Evolutionary conservation across 2,113 vertebrate genomes (phyloP).

Genomic region (Indicator maculatus): DNA sequence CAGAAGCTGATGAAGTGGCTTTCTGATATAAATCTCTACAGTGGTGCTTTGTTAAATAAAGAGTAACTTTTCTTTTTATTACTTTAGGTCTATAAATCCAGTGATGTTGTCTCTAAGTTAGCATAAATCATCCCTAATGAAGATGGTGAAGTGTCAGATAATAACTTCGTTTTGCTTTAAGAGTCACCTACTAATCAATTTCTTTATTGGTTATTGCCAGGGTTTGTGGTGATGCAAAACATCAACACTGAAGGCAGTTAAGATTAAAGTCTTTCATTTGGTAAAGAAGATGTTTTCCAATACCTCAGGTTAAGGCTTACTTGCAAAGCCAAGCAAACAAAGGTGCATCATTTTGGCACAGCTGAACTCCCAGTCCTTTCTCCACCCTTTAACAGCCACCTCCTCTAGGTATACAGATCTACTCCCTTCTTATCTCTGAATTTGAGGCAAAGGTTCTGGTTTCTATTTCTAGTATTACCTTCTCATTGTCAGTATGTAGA

Average conservation of each 20-base stretch:
- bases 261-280: not conserved
- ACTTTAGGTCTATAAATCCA: not conserved
- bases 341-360: not conserved
- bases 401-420: not conserved
- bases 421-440: not conserved
- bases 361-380: not conserved
- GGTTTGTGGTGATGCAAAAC: not conserved
- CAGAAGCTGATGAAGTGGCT: not conserved
- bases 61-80: not conserved
- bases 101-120: not conserved
- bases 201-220: not conserved
- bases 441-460: not conserved
- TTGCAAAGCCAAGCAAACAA: not conserved
- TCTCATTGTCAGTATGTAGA: not conserved
- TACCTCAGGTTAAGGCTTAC: not conserved
- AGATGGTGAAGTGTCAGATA: not conserved
- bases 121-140: conserved; percentile 8
- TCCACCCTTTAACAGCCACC: not conserved
- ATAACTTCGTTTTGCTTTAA: not conserved
- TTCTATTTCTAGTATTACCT: not conserved
- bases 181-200: not conserved
- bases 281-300: not conserved
- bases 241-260: not conserved
- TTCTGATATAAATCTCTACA: conserved; percentile 12
- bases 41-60: not conserved